Evolutionary conservation across 30 jellyfish, hydroid and myxozoan genomes (phyloP).

Genomic region (Haliclystus octoradiatus): DNA sequence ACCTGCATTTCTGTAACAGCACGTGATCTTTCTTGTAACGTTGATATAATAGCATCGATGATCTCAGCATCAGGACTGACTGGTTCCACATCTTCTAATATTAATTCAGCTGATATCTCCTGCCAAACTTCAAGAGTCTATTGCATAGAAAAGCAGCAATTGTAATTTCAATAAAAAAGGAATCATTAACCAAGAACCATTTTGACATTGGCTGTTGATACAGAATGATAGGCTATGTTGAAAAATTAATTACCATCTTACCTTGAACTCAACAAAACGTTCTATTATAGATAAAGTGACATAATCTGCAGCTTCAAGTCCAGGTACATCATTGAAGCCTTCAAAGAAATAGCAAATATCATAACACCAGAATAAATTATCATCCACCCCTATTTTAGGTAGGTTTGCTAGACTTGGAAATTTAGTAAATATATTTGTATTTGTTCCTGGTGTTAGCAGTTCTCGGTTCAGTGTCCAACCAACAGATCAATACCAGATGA

Average conservation of each 20-base stretch:
- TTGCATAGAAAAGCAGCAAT: background rate
- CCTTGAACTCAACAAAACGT: conserved; percentile 81
- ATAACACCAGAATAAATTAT: too few species aligned
- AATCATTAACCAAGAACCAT: background rate
- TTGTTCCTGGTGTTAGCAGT: too few species aligned
- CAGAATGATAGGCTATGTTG: background rate
- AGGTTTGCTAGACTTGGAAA: too few species aligned
- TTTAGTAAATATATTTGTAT: too few species aligned
- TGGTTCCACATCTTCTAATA: conserved; percentile 56
- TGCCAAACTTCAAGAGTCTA: conserved; percentile 94
- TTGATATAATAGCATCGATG: conserved; percentile 39
- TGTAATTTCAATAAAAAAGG: background rate
- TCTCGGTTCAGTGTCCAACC: too few species aligned
- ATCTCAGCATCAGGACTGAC: conserved; percentile 74
- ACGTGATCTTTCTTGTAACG: conserved; percentile 52
- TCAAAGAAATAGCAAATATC: background rate
- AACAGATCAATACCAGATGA: too few species aligned
- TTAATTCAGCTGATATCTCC: conserved; percentile 58
- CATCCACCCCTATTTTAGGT: too few species aligned
- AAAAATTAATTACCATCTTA: background rate
- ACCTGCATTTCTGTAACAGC: conserved; percentile 82
- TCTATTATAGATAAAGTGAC: conserved; percentile 57
- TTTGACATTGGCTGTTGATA: background rate
- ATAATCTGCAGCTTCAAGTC: conserved; percentile 57
- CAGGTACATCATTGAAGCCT: conserved; percentile 77